Evolutionary conservation across 2,113 vertebrate species (phyloP).

Genomic region (Gavia stellata): DNA sequence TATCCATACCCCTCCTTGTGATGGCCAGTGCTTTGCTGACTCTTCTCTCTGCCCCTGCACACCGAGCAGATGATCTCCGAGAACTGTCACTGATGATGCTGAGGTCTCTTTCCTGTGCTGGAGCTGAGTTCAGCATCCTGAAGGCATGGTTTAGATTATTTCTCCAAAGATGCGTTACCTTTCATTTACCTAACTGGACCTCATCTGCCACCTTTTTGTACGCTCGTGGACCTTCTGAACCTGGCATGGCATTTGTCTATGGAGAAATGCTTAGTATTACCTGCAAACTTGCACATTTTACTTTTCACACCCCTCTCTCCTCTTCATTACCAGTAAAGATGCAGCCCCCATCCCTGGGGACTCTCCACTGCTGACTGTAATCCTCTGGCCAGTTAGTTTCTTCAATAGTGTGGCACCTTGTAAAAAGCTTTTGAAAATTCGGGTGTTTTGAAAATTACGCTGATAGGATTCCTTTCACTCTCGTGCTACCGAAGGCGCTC

Average conservation of each 20-base stretch:
- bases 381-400: background rate
- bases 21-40: background rate
- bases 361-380: background rate
- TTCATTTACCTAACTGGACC: background rate
- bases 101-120: background rate
- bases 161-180: background rate
- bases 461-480: background rate
- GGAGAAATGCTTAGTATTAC: background rate
- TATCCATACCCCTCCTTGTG: background rate
- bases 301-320: background rate
- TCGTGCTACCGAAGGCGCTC: fast-evolving
- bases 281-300: background rate
- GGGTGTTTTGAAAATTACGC: background rate
- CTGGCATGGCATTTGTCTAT: background rate
- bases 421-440: background rate
- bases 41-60: background rate
- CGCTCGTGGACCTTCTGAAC: background rate
- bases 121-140: background rate
- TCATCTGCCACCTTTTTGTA: background rate
- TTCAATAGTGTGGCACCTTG: background rate
- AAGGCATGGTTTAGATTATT: background rate
- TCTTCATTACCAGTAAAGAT: background rate
- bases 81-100: background rate
- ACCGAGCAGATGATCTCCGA: background rate
- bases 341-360: background rate